phyloP scores from a whole-genome alignment of 2,113 vertebrate genomes.

The Entelurus aequoreus region DNA sequence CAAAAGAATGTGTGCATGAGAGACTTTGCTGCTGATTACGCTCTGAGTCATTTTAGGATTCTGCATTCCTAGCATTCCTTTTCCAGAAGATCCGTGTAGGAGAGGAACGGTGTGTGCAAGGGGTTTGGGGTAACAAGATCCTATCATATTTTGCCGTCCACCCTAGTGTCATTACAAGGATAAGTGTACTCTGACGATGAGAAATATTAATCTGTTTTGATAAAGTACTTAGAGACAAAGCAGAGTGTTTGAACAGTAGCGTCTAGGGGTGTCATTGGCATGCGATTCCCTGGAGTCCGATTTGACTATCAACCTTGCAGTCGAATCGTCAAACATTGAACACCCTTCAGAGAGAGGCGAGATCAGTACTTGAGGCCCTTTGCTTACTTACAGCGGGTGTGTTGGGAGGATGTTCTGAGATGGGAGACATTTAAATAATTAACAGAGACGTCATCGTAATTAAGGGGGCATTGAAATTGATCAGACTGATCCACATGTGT shows the following conservation, averaged over 20 bases:
- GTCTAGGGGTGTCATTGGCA: too few species aligned
- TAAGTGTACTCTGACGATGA: constrained; percentile 8
- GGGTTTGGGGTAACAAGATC: constrained; percentile 14
- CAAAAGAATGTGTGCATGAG: neutral
- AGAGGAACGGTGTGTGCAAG: constrained; percentile 28
- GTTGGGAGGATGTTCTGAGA: too few species aligned
- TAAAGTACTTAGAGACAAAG: neutral
- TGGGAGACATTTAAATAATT: too few species aligned
- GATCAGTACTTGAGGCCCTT: too few species aligned
- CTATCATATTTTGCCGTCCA: constrained; percentile 12
- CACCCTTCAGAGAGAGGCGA: too few species aligned
- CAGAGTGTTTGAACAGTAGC: constrained; percentile 1
- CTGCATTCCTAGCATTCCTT: constrained; percentile 60
- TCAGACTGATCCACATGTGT: too few species aligned
- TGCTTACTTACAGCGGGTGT: too few species aligned
- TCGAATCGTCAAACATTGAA: too few species aligned
- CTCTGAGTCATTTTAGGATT: constrained; percentile 27
- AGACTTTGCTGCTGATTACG: constrained; percentile 15
- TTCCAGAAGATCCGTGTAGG: constrained; percentile 37
- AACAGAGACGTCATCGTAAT: too few species aligned
- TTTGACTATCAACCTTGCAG: too few species aligned
- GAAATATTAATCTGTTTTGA: neutral
- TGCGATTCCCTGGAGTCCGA: too few species aligned
- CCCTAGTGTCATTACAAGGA: constrained; percentile 24
- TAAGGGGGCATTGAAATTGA: too few species aligned